phyloP scores from a whole-genome alignment of 2,888 invertebrate species.

The Drosophila atripex region DNA sequence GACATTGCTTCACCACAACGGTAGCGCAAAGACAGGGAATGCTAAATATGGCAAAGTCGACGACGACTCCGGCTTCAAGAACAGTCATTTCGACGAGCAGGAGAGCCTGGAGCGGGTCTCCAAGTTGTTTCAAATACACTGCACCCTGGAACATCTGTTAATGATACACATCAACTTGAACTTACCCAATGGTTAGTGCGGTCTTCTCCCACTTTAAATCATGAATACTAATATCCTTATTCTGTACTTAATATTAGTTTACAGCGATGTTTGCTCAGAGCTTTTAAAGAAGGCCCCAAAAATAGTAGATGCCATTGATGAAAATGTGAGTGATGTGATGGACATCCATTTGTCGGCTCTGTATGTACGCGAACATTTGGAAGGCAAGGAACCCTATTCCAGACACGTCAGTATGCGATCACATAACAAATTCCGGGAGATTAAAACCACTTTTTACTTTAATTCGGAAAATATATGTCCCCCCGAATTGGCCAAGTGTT shows the following conservation, averaged over 20 bases:
- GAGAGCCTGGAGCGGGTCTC: constrained; percentile 75
- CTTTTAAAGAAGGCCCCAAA: constrained; percentile 73
- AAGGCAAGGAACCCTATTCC: constrained; percentile 81
- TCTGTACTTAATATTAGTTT: constrained; percentile 59
- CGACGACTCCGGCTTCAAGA: constrained; percentile 77
- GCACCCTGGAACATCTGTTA: constrained; percentile 82
- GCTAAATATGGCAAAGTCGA: constrained; percentile 55
- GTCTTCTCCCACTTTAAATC: not conserved
- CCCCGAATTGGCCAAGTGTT: constrained; percentile 72
- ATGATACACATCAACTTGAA: constrained; percentile 82
- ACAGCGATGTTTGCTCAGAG: constrained; percentile 77
- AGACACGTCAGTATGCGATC: constrained; percentile 80
- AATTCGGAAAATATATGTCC: constrained; percentile 82
- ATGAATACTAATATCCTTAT: not conserved
- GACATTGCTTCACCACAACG: constrained; percentile 77
- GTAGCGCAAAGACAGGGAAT: constrained; percentile 46
- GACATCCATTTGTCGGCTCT: constrained; percentile 79
- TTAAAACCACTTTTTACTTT: constrained; percentile 80
- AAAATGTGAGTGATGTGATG: constrained; percentile 75
- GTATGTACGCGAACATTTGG: constrained; percentile 77
- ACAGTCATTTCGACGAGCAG: constrained; percentile 79
- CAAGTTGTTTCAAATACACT: constrained; percentile 81
- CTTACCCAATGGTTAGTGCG: constrained; percentile 73
- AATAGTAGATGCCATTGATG: constrained; percentile 69
- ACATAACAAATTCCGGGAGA: constrained; percentile 73